Evolutionary conservation across 2,888 invertebrate genomes (phyloP).

Genomic region (Drosophila anomelani): DNA sequence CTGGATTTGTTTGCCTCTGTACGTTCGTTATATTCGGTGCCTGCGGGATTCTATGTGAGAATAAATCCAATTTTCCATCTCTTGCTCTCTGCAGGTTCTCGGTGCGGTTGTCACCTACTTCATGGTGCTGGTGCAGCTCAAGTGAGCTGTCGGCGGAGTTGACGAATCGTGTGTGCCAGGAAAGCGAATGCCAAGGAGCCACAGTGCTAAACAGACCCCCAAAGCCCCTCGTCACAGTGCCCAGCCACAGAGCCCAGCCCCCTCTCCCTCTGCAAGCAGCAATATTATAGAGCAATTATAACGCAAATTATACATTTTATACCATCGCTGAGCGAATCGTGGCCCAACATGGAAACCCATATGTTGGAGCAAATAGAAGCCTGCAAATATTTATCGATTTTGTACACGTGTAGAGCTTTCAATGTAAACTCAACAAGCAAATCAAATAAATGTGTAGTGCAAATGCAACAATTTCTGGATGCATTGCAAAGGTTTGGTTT

Average conservation of each 20-base stretch:
- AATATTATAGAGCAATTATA: constrained; percentile 40
- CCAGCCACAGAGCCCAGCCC: constrained; percentile 11
- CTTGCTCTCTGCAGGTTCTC: constrained; percentile 87
- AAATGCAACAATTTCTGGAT: constrained; percentile 8
- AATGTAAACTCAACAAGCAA: constrained; percentile 41
- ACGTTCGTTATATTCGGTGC: constrained; percentile 85
- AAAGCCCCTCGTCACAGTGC: constrained; percentile 14
- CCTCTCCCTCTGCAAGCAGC: constrained; percentile 20
- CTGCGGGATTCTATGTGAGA: neutral
- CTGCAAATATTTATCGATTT: constrained; percentile 41
- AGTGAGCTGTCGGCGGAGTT: constrained; percentile 84
- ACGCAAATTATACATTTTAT: constrained; percentile 50
- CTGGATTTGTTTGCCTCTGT: constrained; percentile 95
- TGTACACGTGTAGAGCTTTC: constrained; percentile 52
- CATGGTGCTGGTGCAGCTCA: constrained; percentile 95
- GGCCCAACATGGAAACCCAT: constrained; percentile 12
- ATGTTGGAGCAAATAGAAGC: constrained; percentile 23
- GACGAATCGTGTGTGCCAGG: constrained; percentile 26
- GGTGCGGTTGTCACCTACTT: constrained; percentile 95
- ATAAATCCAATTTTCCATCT: constrained; percentile 15
- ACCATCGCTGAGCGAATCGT: constrained; percentile 24
- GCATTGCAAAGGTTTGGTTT: neutral
- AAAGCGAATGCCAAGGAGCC: constrained; percentile 39
- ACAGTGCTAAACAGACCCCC: constrained; percentile 18
- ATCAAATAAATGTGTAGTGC: constrained; percentile 63